A percentile compares a stretch with the other conserved stretches of the same genome.
phyloP scores from a whole-genome alignment of 2,888 invertebrate species.

The Himalopsyche japonica region DNA sequence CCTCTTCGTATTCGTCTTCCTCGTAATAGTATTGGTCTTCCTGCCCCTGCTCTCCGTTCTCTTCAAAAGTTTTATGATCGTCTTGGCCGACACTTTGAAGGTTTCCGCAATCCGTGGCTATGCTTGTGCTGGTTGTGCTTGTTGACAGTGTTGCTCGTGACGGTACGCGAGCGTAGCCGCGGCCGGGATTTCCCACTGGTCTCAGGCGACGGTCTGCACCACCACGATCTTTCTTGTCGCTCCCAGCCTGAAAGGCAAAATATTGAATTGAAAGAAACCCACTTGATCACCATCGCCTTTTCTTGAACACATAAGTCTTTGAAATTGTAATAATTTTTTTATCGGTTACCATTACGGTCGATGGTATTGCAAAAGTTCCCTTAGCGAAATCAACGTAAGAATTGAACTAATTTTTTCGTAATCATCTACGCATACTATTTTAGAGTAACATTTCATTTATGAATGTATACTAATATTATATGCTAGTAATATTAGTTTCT shows the following conservation, averaged over 20 bases:
- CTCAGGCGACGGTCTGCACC: constrained; percentile 51
- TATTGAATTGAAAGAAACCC: too few species aligned
- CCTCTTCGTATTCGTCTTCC: constrained; percentile 46
- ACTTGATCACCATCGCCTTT: too few species aligned
- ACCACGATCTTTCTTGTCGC: constrained; percentile 53
- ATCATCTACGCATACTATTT: too few species aligned
- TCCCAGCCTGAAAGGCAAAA: constrained; percentile 49
- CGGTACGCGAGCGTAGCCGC: constrained; percentile 57
- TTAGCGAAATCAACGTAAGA: too few species aligned
- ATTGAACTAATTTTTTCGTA: too few species aligned
- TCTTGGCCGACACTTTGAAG: constrained; percentile 6
- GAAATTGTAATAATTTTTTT: too few species aligned
- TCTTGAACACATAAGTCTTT: too few species aligned
- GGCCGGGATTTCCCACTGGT: constrained; percentile 46
- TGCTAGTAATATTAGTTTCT: too few species aligned
- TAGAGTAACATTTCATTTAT: too few species aligned
- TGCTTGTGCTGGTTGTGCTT: constrained; percentile 65
- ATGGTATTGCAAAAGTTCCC: too few species aligned
- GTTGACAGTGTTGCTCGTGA: constrained; percentile 60
- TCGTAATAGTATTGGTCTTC: constrained; percentile 52
- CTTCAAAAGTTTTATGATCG: constrained; percentile 45
- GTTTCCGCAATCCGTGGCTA: constrained; percentile 57
- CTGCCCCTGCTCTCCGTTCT: neutral
- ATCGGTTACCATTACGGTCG: too few species aligned
- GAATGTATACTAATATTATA: too few species aligned